A percentile compares a stretch with the other conserved stretches of the same genome.
Evolutionary conservation across 1,140 invertebrate species (phyloP).

Genomic region (Armadillidium nasatum): DNA sequence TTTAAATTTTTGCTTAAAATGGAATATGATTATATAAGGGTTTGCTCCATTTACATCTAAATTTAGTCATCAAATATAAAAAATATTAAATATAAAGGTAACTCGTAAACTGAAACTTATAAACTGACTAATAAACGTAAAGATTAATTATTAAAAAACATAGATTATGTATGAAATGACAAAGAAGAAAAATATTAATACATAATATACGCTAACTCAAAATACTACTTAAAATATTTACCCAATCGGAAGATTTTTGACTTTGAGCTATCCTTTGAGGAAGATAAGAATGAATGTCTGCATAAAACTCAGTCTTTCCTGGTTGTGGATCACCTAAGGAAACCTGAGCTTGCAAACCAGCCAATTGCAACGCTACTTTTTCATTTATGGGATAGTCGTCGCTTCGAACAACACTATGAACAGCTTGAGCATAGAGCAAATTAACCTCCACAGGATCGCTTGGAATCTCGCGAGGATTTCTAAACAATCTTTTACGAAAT

Average conservation of each 20-base stretch:
- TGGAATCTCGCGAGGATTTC: constrained; percentile 80
- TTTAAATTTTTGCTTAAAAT: no score
- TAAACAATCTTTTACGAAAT: constrained; percentile 85
- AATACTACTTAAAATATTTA: constrained; percentile 46
- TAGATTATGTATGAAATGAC: no score
- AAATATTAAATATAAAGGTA: no score
- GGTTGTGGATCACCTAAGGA: constrained; percentile 76
- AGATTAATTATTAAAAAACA: no score
- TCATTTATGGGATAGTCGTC: constrained; percentile 93
- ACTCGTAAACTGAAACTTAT: no score
- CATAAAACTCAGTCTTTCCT: constrained; percentile 67
- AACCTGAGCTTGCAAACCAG: constrained; percentile 89
- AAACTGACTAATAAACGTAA: no score
- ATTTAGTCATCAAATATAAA: no score
- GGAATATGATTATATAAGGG: no score
- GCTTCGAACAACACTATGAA: constrained; percentile 84
- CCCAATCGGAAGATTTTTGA: constrained; percentile 65
- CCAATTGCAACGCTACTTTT: constrained; percentile 87
- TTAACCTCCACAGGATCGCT: constrained; percentile 94
- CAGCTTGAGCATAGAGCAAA: constrained; percentile 89
- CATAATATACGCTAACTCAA: no score
- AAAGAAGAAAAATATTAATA: no score
- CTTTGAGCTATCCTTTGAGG: constrained; percentile 71
- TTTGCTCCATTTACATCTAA: no score
- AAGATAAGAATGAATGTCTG: constrained; percentile 71